Percentiles rank a stretch among this genome's conserved stretches.
These are phyloP conservation scores for Anoura caudifer DNA, from an alignment of 2,113 vertebrate species.

Conservation along the genomic window DNA sequence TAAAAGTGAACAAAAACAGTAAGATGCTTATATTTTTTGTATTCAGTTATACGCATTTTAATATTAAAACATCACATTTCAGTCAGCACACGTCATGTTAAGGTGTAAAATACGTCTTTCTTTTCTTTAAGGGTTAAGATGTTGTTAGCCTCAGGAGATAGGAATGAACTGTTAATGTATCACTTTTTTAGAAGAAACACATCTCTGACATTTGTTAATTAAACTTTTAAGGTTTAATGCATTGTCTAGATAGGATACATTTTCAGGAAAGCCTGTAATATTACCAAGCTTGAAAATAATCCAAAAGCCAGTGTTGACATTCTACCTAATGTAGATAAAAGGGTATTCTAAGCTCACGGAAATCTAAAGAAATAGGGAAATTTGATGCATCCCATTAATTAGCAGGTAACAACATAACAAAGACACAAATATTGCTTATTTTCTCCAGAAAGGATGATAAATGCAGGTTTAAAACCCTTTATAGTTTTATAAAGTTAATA, in stretches of 20 bases:
- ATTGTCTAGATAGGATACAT: constrained; percentile 67
- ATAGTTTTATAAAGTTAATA: constrained; percentile 78
- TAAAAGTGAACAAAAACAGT: neutral
- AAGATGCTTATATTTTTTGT: neutral
- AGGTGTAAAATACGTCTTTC: neutral
- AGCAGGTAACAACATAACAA: constrained; percentile 70
- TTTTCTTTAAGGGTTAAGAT: constrained; percentile 54
- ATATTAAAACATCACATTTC: constrained; percentile 25
- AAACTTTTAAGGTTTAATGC: constrained; percentile 74
- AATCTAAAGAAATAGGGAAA: constrained; percentile 73
- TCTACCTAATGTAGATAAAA: constrained; percentile 69
- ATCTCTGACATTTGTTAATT: constrained; percentile 81
- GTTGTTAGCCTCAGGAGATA: constrained; percentile 39
- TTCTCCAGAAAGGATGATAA: constrained; percentile 74
- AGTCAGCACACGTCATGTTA: neutral
- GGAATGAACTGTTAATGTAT: constrained; percentile 56
- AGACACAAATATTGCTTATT: constrained; percentile 63
- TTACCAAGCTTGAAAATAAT: constrained; percentile 68
- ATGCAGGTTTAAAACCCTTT: constrained; percentile 75
- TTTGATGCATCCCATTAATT: constrained; percentile 74
- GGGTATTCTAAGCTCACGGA: constrained; percentile 62
- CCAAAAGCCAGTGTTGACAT: constrained; percentile 76
- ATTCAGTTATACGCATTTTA: neutral
- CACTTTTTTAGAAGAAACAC: constrained; percentile 78
- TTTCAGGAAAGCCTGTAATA: constrained; percentile 74